Evolutionary conservation across 1,140 invertebrate genomes (phyloP), one percentile per base, ranked within the genome.

Genomic region (Cotesia glomerata): DNA sequence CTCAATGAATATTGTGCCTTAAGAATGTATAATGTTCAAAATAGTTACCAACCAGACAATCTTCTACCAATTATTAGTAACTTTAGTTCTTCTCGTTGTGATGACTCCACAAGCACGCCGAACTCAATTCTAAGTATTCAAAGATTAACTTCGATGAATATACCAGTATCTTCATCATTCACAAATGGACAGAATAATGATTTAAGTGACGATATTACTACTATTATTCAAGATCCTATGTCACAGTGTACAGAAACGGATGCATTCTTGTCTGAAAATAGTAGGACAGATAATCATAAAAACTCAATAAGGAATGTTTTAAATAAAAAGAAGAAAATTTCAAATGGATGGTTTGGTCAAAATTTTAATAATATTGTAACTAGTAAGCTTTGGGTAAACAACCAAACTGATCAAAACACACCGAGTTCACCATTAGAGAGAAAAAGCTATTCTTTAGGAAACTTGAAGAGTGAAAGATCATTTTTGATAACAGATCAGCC

Each of bases 181-280:
- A 64, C n/a, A n/a, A 16, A 4, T 49, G n/a, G 62, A 54, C 67
- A 16, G 14, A 65, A 7, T 32, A 34, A 70, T 49, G 18, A 54
- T 9, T 39, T 36, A 16, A 5, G 13, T 36, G 51, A 52, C 16
- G 65, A 62, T 18, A 32, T 34, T 14, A 64, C 18, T 11, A 3
- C 51, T 35, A 14, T 18, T 7, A 32, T 16, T 26, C 64, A 66
- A 18, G 64, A 59, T 66, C 74, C 74, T 45, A 74, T 75, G 59
- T 69, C 69, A 2, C 72, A 77, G 54, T 75, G 74, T 61, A 68
- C 74, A 34, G 76, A 77, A 49, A 77, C 76, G 18, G 76, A 77
- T 26, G 69, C 76, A 14, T 67, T 77, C 5, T 54, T 77, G 59
- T 34, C 63, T 4, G 71, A 75, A 52, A 75, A 72, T 69, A 5